phyloP scores from a whole-genome alignment of 1,140 invertebrate genomes.

The Laodelphax striatellus region DNA sequence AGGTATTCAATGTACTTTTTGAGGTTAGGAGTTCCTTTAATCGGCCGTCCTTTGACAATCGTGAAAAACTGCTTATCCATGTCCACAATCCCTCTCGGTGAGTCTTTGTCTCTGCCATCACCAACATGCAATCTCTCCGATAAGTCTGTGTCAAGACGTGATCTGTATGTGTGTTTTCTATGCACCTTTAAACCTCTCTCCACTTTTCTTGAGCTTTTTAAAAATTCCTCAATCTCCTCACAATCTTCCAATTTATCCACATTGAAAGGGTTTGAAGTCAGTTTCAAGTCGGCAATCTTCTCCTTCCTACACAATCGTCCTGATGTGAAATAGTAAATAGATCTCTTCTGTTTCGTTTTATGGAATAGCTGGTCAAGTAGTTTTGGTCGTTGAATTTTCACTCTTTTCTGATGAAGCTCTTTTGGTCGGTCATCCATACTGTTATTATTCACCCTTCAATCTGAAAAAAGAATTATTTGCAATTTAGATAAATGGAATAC shows the following conservation, averaged over 20 bases:
- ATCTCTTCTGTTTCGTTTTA: neutral
- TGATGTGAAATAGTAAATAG: neutral
- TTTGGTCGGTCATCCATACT: no score
- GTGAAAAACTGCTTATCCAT: neutral
- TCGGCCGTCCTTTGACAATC: neutral
- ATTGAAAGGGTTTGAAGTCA: neutral
- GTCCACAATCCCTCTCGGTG: neutral
- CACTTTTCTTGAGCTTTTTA: neutral
- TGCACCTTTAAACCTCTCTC: neutral
- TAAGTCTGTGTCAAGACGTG: neutral
- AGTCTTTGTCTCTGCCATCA: neutral
- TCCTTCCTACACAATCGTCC: neutral
- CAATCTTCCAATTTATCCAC: neutral
- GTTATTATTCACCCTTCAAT: no score
- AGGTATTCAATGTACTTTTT: neutral
- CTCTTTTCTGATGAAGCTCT: neutral
- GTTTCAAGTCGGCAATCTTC: neutral
- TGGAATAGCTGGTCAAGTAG: neutral
- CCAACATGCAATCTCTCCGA: neutral
- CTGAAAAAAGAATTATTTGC: no score
- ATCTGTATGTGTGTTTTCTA: neutral
- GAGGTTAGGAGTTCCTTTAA: neutral
- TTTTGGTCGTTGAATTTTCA: neutral
- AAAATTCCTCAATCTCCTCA: neutral
- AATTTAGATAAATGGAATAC: no score